A percentile compares a stretch with the other conserved stretches of the same genome.
phyloP scores from a whole-genome alignment of 2,113 vertebrate species.

The Sula dactylatra region DNA sequence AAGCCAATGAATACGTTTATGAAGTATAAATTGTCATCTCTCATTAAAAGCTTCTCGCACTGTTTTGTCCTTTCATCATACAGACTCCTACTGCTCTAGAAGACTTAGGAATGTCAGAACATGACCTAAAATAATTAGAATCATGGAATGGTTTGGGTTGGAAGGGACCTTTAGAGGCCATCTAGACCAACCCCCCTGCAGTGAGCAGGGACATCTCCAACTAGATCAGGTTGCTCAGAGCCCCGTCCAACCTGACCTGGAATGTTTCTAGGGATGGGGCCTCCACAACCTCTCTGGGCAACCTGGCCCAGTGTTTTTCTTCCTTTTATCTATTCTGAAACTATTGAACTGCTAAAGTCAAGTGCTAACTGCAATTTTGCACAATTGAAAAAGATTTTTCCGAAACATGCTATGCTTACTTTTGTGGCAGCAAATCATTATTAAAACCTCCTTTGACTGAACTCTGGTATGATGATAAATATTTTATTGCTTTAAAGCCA shows the following conservation, averaged over 20 bases:
- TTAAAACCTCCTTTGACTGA: not conserved
- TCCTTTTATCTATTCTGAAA: not conserved
- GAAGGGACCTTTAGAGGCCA: not conserved
- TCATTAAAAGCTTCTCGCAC: not conserved
- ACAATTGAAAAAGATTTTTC: not conserved
- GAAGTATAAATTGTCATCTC: not conserved
- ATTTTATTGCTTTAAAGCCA: not conserved
- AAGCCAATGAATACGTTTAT: not conserved
- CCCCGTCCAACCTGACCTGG: accelerated
- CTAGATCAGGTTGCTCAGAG: not conserved
- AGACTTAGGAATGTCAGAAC: not conserved
- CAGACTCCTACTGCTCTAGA: accelerated
- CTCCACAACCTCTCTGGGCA: not conserved
- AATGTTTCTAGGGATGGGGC: not conserved
- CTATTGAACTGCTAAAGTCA: not conserved
- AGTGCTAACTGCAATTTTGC: not conserved
- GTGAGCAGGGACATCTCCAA: not conserved
- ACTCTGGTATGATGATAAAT: not conserved
- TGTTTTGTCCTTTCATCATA: not conserved
- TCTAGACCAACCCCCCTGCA: not conserved
- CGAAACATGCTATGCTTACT: not conserved
- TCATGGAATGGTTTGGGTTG: not conserved
- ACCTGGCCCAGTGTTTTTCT: not conserved
- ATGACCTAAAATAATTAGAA: not conserved
- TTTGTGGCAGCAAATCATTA: not conserved